Conservation (phyloP, 2,113 vertebrate species). For the Podilymbus podiceps region DNA sequence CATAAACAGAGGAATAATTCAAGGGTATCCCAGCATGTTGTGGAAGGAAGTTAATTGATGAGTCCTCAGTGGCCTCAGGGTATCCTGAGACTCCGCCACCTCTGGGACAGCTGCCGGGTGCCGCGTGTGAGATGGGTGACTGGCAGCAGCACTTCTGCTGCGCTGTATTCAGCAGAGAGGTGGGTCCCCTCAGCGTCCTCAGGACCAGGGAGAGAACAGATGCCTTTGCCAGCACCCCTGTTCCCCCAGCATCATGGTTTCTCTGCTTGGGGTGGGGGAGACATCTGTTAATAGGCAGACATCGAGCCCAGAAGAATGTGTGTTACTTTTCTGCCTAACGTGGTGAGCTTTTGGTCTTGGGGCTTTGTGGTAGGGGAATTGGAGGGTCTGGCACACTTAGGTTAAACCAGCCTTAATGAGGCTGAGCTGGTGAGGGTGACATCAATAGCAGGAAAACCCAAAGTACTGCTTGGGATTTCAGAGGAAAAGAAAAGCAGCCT, state of each 20-base stretch:
- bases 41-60: not conserved
- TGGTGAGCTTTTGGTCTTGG: not conserved
- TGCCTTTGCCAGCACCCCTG: not conserved
- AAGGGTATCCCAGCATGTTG: not conserved
- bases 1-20: not conserved
- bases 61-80: not conserved
- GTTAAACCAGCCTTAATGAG: not conserved
- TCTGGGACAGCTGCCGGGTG: not conserved
- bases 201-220: not conserved
- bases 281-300: not conserved
- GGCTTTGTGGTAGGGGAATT: not conserved
- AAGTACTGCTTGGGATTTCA: not conserved
- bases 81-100: not conserved
- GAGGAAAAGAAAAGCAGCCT: not conserved
- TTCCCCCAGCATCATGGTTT: not conserved
- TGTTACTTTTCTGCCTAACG: not conserved
- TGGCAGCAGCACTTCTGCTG: not conserved
- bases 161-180: not conserved
- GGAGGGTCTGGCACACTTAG: not conserved
- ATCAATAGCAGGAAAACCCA: not conserved
- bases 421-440: not conserved
- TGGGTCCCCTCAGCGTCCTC: not conserved
- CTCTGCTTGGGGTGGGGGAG: not conserved
- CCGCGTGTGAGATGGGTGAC: rapidly evolving
- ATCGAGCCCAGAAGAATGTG: not conserved